Percentiles rank a stretch among this genome's conserved stretches.
These are phyloP conservation scores for Ciona savignyi DNA, from an alignment of 23 tunicate species.

Conservation along the genomic window DNA sequence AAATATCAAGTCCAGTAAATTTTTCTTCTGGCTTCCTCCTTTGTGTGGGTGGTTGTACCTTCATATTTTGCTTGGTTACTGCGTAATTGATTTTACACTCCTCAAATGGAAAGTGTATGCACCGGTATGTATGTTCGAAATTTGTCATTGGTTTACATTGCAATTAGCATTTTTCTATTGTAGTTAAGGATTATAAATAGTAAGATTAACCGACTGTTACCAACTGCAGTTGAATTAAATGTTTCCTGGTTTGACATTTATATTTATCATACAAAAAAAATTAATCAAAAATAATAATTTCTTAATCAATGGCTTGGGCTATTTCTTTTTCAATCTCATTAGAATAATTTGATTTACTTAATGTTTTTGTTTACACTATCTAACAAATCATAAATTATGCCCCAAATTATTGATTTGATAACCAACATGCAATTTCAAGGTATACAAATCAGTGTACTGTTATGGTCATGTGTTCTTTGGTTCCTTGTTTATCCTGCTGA, in stretches of 20 bases:
- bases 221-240: no score
- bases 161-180: no score
- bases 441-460: conserved; percentile 30
- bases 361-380: background rate
- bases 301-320: no score
- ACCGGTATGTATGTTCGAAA: conserved; percentile 73
- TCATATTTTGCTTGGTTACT: conserved; percentile 47
- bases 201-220: no score
- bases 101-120: conserved; percentile 35
- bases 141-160: no score
- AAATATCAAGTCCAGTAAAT: background rate
- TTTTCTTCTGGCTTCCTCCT: conserved; percentile 35
- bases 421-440: conserved; percentile 4
- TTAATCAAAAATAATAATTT: no score
- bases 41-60: conserved; percentile 49
- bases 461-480: conserved; percentile 53
- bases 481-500: conserved; percentile 18
- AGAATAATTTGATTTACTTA: no score
- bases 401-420: no score
- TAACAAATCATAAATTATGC: background rate
- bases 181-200: no score
- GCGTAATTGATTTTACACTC: conserved; percentile 47
- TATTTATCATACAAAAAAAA: no score
- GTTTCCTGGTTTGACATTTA: no score
- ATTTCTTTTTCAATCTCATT: no score